A percentile compares a stretch with the other conserved stretches of the same genome.
These are phyloP conservation scores for Tetheella fluctuosa DNA, from an alignment of 2,888 invertebrate species.

Conservation along the genomic window DNA sequence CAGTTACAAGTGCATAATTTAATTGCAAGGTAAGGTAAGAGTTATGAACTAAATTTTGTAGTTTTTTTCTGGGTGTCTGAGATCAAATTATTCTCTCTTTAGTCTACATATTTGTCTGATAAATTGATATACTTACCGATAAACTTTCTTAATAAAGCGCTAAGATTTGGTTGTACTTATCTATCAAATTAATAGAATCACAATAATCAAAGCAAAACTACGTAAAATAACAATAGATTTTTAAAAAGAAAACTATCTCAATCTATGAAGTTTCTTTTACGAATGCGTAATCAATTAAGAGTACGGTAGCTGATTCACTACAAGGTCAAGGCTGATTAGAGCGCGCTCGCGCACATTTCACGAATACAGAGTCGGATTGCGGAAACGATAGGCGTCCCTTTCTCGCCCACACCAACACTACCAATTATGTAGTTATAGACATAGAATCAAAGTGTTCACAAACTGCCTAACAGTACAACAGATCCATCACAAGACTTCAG, in stretches of 20 bases:
- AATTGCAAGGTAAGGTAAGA: no score
- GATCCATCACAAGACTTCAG: slow-evolving; percentile 68
- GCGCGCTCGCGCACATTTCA: slow-evolving; percentile 48
- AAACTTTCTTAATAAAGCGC: no score
- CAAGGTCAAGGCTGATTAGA: slow-evolving; percentile 77
- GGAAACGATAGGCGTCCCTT: slow-evolving; percentile 48
- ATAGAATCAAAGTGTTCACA: slow-evolving; percentile 41
- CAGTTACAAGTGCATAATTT: no score
- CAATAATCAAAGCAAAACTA: no score
- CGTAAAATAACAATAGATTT: neutral
- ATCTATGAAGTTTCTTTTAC: slow-evolving; percentile 18
- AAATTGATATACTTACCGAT: no score
- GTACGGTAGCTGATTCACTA: slow-evolving; percentile 59
- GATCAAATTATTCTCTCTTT: no score
- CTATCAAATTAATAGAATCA: neutral
- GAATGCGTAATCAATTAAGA: slow-evolving; percentile 40
- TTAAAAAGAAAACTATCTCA: slow-evolving; percentile 18
- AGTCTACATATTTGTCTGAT: no score
- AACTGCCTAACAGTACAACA: slow-evolving; percentile 32
- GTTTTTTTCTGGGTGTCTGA: no score
- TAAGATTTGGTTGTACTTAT: neutral
- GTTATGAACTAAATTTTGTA: no score
- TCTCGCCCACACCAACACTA: slow-evolving; percentile 39
- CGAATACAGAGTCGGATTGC: slow-evolving; percentile 28
- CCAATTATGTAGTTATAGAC: slow-evolving; percentile 43